A percentile compares a stretch with the other conserved stretches of the same genome.
These are phyloP conservation scores for Calameuta idolon DNA, from an alignment of 2,888 invertebrate species.

Conservation along the genomic window DNA sequence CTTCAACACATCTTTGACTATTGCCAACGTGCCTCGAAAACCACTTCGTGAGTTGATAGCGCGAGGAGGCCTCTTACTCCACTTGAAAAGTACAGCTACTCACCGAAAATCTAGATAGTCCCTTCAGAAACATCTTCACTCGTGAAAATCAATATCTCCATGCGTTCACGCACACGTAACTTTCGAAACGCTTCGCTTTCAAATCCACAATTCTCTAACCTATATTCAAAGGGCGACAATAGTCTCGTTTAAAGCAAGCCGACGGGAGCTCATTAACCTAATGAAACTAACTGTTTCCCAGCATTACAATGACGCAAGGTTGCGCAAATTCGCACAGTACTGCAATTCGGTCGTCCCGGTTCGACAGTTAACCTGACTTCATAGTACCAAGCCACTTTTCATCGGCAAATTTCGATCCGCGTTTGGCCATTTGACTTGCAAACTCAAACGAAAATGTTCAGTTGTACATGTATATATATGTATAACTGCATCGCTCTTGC, in stretches of 20 bases:
- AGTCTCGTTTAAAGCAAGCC: not conserved
- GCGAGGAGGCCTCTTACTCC: too few relatives aligned
- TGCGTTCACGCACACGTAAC: not conserved
- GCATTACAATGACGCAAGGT: not conserved
- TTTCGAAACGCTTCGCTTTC: not conserved
- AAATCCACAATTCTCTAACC: not conserved
- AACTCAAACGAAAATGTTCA: constrained; percentile 7
- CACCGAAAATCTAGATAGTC: not conserved
- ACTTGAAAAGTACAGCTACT: too few relatives aligned
- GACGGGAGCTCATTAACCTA: not conserved
- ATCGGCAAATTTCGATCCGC: not conserved
- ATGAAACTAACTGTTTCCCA: not conserved
- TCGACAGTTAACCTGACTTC: constrained; percentile 21
- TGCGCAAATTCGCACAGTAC: not conserved
- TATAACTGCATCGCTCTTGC: not conserved
- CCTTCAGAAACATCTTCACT: not conserved
- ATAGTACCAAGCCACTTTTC: not conserved
- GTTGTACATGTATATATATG: too few relatives aligned
- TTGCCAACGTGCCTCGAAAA: too few relatives aligned
- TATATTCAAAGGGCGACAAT: not conserved
- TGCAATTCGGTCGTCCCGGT: not conserved
- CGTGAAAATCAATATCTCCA: not conserved
- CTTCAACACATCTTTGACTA: too few relatives aligned
- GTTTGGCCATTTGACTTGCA: constrained; percentile 28
- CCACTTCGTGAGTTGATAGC: too few relatives aligned